Evolutionary conservation across 53 echinoderm and acorn worm species (phyloP), one percentile per base, ranked within the genome.

Genomic region (Holothuria scabra): DNA sequence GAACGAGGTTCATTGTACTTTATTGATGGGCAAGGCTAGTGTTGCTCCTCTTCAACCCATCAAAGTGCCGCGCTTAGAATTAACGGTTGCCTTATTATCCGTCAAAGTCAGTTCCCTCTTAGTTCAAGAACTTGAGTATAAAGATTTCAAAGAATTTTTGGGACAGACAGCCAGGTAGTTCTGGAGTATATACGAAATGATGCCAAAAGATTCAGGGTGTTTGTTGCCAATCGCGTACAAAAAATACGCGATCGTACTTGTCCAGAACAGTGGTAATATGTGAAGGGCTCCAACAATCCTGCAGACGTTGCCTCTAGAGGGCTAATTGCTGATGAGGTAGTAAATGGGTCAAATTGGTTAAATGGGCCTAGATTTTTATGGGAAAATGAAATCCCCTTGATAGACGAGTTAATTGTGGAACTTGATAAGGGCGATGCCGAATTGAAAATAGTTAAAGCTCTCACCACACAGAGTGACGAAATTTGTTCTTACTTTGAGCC

Each of bases 151-250:
- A 83, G 13, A 86, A 86, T 66, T 85, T 83, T 59, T 61, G 84
- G 88, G 88, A 84, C 89, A 18, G 89, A 89, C 58, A 83, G 75
- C 44, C 49, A 71, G 66, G 89, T 89, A 14, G 89, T 85, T 7
- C 41, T 84, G 55, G 84, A 84, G 12, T 89, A 84, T 49, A 81
- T 89, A 12, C 31, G n/a, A 2, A 89, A 84, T 69, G 84, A 84
- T 2, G 46, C 84, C 18, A 65, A 84, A 79, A 55, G 89, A n/a
- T 85, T 84, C 57, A 66, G 85, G 23, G 82, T 81, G 12, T 84
- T 89, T 57, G 84, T 89, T 2, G 89, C 89, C 1, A 89, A 89
- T 64, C 60, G 84, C 35, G 76, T 89, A 20, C 84, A 67, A 46
- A 63, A 74, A 58, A 84, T 84, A 52, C 29, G 89, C n/a, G n/a